A percentile compares a stretch with the other conserved stretches of the same genome.
Evolutionary conservation across 2,113 vertebrate genomes (phyloP).

Genomic region (Panthera leo): DNA sequence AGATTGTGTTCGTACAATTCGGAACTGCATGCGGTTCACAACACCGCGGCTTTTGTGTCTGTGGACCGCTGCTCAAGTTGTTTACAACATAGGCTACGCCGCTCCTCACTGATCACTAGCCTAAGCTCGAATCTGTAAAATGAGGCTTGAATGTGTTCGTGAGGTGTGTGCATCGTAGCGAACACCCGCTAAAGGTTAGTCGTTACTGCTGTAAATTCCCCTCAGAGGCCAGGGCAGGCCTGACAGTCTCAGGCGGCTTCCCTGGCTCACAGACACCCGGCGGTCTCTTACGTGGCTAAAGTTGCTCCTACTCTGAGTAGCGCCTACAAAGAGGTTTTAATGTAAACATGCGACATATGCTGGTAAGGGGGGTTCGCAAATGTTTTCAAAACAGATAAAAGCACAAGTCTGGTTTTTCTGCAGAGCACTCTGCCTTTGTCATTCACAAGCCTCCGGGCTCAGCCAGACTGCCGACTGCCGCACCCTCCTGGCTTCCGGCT

Average conservation of each 20-base stretch:
- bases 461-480: background rate
- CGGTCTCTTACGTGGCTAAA: background rate
- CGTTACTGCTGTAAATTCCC: background rate
- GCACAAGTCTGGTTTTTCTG: background rate
- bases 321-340: constrained; percentile 7
- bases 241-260: background rate
- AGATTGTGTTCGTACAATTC: background rate
- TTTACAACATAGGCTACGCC: background rate
- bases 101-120: background rate
- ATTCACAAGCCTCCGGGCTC: background rate
- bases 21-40: background rate
- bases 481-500: background rate
- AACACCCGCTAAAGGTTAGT: background rate
- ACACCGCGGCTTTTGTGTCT: background rate
- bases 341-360: background rate
- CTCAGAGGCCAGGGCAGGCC: background rate
- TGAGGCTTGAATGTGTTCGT: background rate
- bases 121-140: background rate
- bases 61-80: background rate
- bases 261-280: background rate
- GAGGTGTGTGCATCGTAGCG: background rate
- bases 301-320: background rate
- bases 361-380: background rate
- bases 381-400: background rate
- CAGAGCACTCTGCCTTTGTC: background rate